Conservation (phyloP, 2,888 invertebrate species). For the Chymomyza procnemis region DNA sequence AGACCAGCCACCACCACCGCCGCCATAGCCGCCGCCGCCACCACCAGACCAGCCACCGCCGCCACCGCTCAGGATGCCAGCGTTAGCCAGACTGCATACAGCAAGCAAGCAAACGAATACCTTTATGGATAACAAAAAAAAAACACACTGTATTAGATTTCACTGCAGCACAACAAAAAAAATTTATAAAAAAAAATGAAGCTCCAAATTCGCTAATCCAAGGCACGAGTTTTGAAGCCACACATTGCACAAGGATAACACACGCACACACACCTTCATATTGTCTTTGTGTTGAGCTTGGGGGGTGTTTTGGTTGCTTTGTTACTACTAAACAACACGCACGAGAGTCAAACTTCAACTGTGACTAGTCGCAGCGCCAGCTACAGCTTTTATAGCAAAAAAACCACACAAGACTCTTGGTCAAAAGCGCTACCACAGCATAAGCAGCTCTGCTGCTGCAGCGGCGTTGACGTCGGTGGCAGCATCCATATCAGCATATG, state of each 20-base stretch:
- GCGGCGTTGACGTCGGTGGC: neutral
- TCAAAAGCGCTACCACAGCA: neutral
- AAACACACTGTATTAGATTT: neutral
- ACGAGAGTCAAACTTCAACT: constrained; percentile 60
- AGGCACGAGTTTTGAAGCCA: constrained; percentile 27
- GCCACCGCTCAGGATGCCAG: constrained; percentile 53
- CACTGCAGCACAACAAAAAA: constrained; percentile 30
- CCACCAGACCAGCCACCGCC: constrained; percentile 5
- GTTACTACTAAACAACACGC: constrained; percentile 26
- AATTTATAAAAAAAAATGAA: constrained; percentile 2
- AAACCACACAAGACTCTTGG: too few relatives aligned
- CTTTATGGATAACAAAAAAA: constrained; percentile 33
- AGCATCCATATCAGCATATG: constrained; percentile 19
- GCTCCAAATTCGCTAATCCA: constrained; percentile 41
- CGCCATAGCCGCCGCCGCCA: constrained; percentile 17
- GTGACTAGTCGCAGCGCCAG: constrained; percentile 36
- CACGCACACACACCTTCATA: constrained; percentile 68
- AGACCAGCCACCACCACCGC: constrained; percentile 13
- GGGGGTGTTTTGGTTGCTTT: constrained; percentile 15
- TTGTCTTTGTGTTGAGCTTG: constrained; percentile 35
- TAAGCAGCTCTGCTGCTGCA: neutral
- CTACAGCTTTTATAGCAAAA: constrained; percentile 49
- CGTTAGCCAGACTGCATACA: constrained; percentile 59
- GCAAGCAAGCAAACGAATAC: constrained; percentile 68
- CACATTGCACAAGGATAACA: constrained; percentile 21